phyloP scores from a whole-genome alignment of 2,113 vertebrate species.

The Cebus imitator region DNA sequence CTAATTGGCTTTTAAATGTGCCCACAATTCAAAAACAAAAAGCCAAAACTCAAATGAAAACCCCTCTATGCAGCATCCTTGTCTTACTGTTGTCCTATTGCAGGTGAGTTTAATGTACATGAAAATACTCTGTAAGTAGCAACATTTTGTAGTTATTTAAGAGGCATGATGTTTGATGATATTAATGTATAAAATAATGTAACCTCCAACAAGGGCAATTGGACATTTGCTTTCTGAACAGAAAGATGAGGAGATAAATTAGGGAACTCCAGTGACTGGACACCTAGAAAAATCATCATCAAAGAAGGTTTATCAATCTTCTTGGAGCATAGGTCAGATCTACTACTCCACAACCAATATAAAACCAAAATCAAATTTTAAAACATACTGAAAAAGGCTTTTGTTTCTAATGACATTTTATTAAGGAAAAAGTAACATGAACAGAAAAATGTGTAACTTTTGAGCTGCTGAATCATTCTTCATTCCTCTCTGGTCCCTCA shows the following conservation, averaged over 20 bases:
- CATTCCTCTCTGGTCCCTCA: background rate
- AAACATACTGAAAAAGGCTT: background rate
- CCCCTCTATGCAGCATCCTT: background rate
- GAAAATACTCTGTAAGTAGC: background rate
- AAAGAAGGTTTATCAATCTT: background rate
- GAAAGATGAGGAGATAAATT: background rate
- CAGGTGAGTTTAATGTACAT: background rate
- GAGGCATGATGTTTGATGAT: background rate
- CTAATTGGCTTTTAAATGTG: background rate
- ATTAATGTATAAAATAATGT: background rate
- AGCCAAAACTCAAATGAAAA: background rate
- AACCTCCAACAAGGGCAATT: background rate
- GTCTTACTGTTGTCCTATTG: background rate
- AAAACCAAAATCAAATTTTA: background rate
- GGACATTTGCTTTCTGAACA: background rate
- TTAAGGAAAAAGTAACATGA: background rate
- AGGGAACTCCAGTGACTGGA: background rate
- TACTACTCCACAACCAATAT: background rate
- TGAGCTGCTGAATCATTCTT: background rate
- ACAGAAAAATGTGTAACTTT: background rate
- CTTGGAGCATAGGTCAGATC: background rate
- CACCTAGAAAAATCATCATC: background rate
- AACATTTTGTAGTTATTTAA: background rate
- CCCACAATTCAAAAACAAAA: background rate
- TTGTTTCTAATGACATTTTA: conserved; percentile 5